Evolutionary conservation across 1,140 invertebrate species (phyloP), one percentile per base, ranked within the genome.

Genomic region (Pinna nobilis): DNA sequence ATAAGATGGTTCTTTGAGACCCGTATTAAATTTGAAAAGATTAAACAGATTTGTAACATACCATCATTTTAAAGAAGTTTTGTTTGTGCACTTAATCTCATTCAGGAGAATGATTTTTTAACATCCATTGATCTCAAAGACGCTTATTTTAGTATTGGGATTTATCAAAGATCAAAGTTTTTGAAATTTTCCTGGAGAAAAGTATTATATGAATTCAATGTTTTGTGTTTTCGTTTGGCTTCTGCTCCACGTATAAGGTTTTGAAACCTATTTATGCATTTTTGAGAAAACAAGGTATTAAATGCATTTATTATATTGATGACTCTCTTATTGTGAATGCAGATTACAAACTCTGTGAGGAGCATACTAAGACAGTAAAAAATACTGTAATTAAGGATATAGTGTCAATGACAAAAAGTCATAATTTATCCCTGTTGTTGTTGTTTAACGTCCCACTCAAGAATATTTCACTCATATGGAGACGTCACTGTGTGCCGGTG

Each of bases 41-140:
- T 39, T 68, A 41, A 77, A 73, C 49, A 1, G 3, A 5, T 39
- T 41, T n/a, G 41, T 72, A 23, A 50, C 53, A 33, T 50, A 77
- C 30, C 33, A 67, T 9, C 69, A 77, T 57, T 77, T 77, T 30
- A 77, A n/a, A n/a, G n/a, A 44, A 71, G 30, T 20, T 53, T 72
- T 1, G 30, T 53, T 30, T 13, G 25, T 47, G 64, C 55, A 6
- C 4, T 77, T 23, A 30, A 68, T 30, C 4, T 65, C 3, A 60
- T 77, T 13, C 33, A 39, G 23, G 37, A 59, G 59, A 20, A 53
- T 51, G 47, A 30, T 59, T 70, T 47, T 53, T 63, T 77, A 59
- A 44, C 50, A 18, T 69, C 64, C 5, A 37, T 70, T 18, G 76
- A 77, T 53, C 50, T 74, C 2, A 50, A 69, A 57, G 66, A 75